Percentiles rank a stretch among this genome's conserved stretches.
Evolutionary conservation across 2,888 invertebrate genomes (phyloP).

Genomic region (Tiphia femorata): DNA sequence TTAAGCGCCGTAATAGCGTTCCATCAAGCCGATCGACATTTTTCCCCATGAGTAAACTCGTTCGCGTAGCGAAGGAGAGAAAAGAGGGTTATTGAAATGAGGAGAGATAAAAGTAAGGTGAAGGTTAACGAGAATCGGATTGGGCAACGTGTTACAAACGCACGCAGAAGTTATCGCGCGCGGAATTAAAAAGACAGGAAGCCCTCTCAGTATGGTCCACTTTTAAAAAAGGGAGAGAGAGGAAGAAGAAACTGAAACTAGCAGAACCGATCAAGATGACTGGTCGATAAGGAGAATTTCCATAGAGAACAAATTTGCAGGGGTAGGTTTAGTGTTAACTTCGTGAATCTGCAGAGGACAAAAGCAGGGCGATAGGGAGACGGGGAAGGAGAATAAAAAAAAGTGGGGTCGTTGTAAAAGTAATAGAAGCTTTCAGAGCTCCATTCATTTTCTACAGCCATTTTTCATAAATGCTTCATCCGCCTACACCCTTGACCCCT

Average conservation of each 20-base stretch:
- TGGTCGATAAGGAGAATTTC: background rate
- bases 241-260: conserved; percentile 3
- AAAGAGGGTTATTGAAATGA: conserved; percentile 4
- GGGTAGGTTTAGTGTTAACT: too few species aligned
- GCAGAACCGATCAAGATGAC: background rate
- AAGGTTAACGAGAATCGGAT: too few species aligned
- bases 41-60: conserved; percentile 5
- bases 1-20: conserved; percentile 31
- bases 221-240: conserved; percentile 11
- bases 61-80: background rate
- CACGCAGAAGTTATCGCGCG: too few species aligned
- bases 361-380: conserved; percentile 5
- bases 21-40: conserved; percentile 29
- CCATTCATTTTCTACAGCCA: conserved; percentile 30
- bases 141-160: too few species aligned
- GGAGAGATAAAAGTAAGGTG: conserved; percentile 11
- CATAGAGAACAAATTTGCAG: too few species aligned
- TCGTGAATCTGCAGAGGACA: conserved; percentile 12
- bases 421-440: conserved; percentile 7
- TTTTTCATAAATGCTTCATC: conserved; percentile 37
- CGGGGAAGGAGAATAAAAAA: background rate
- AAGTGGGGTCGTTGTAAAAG: background rate
- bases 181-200: too few species aligned
- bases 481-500: background rate
- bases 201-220: too few species aligned